phyloP scores from a whole-genome alignment of 2,113 vertebrate genomes.

The Charadrius vociferus region DNA sequence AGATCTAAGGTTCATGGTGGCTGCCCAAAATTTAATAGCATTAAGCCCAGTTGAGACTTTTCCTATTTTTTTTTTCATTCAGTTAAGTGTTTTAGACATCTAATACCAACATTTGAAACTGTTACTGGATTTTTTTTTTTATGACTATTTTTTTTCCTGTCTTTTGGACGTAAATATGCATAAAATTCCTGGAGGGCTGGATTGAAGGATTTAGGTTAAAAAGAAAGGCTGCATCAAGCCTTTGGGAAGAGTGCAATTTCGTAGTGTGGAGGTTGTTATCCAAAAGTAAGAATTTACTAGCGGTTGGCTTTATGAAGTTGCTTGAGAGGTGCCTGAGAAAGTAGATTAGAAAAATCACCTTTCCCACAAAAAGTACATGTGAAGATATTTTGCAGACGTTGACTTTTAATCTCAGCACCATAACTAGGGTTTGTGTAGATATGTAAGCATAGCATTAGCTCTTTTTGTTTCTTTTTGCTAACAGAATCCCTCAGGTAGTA shows the following conservation, averaged over 20 bases:
- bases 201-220: not conserved
- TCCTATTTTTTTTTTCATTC: not conserved
- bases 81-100: conserved; percentile 2
- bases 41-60: not conserved
- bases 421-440: not conserved
- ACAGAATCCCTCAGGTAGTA: not conserved
- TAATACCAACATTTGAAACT: not conserved
- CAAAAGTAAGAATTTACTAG: conserved; percentile 38
- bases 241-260: not conserved
- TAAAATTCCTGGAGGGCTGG: not conserved
- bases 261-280: not conserved
- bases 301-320: conserved; percentile 17
- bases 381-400: conserved; percentile 43
- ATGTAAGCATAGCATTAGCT: not conserved
- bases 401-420: not conserved
- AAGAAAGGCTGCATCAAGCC: not conserved
- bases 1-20: not conserved
- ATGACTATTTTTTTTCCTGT: not conserved
- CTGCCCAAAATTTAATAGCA: not conserved
- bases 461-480: not conserved
- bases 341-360: conserved; percentile 15
- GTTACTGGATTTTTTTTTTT: not conserved
- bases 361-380: not conserved
- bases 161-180: not conserved
- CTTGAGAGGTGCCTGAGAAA: conserved; percentile 15